Base-by-base conservation (phyloP, 2,113 vertebrate species). In the Chionomys nivalis region DNA sequence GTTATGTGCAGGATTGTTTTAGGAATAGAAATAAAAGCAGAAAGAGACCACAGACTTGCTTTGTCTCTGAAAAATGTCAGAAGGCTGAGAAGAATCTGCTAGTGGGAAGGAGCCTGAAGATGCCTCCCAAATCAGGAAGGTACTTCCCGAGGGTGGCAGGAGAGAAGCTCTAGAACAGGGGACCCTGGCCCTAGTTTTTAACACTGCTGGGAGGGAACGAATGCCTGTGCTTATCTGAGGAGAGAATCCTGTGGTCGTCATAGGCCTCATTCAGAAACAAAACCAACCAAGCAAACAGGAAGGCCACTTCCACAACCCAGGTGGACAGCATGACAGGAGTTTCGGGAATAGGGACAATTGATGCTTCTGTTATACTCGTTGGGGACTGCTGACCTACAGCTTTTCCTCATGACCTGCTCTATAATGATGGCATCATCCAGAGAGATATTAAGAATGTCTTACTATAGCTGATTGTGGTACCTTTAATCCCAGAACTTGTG, bases 31-130 rank as follows among this genome's bases (percentile, higher is more conserved):
- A 2, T 13, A 87, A 78, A 94, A 66, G 19, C 52, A 39, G 87
- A 76, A 42, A 82, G 24, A 93, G 47, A 68, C 21, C 10, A 7
- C 14, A 44, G n/a, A 61, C 4, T 75, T 31, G 26, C 36, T 76
- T 89, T 72, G 44, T 81, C 78, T 94, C 72, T 85, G 92, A 86
- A 94, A 79, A 94, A 21, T 66, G 55, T 66, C 63, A 91, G 36
- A 63, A 65, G 1, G 65, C 33, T 75, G 77, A 93, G 52, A 78
- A 94, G 55, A 68, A 8, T 39, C 2, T n/a, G 28, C 72, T 61
- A 78, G 7, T 91, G 63, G 77, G 47, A 63, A 86, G 73, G 44
- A 52, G 28, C 3, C 13, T 12, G 72, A 21, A 39, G n/a, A 78
- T 21, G 79, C 33, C 88, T 33, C 33, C 28, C 23, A 47, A 19